These are phyloP conservation scores for Neocrepidodera transversa DNA, from an alignment of 2,888 invertebrate species.

Conservation along the genomic window DNA sequence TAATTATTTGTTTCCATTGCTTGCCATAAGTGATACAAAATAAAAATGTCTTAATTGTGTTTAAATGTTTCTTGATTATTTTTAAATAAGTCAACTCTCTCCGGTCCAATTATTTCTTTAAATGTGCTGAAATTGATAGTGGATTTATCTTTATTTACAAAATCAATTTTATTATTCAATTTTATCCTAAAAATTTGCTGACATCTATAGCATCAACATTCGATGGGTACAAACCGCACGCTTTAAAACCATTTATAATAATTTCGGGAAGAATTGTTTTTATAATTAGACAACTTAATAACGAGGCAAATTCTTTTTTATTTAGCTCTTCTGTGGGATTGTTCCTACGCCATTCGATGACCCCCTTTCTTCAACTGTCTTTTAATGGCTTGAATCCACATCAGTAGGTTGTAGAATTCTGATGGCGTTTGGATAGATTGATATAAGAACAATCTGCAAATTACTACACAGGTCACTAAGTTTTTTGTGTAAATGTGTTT, in stretches of 20 bases:
- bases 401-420: conserved; percentile 38
- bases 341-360: conserved; percentile 46
- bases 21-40: too few relatives aligned
- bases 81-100: conserved; percentile 11
- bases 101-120: conserved; percentile 27
- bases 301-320: too few relatives aligned
- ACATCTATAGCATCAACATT: conserved; percentile 27
- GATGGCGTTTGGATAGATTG: conserved; percentile 46
- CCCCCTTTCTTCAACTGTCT: conserved; percentile 45
- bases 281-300: conserved; percentile 15
- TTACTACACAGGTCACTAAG: conserved; percentile 29
- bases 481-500: conserved; percentile 24
- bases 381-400: conserved; percentile 46
- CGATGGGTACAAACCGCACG: conserved; percentile 36
- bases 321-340: conserved; percentile 36
- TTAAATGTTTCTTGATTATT: conserved; percentile 1
- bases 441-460: conserved; percentile 41
- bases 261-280: conserved; percentile 19
- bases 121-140: conserved; percentile 21
- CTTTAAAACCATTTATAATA: conserved; percentile 35
- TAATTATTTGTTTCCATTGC: too few relatives aligned
- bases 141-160: conserved; percentile 5
- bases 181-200: conserved; percentile 31
- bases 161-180: conserved; percentile 6
- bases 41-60: background rate